Base-by-base conservation (phyloP, 2,113 vertebrate species). In the Oenanthe oenanthe region DNA sequence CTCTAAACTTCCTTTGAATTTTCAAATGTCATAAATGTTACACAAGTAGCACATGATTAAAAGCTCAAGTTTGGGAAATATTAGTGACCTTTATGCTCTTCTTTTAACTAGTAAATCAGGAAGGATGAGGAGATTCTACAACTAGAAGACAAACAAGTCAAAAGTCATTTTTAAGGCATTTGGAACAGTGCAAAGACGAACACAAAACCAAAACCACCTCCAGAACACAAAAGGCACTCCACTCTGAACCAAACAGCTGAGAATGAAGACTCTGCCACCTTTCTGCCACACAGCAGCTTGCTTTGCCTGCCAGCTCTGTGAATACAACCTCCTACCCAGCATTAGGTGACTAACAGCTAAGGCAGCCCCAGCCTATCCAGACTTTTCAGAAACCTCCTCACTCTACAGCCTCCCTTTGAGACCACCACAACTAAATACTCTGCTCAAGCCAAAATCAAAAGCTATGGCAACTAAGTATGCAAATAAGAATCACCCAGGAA, bases 111-210 rank as follows among this genome's bases (percentile, higher is more conserved):
- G 26, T 4, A 34, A 85, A 76, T 5, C 10, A 74, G 43, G n/a
- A 61, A 84, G 34, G 17, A 84, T n/a, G 36, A 89, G 7, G 9
- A 32, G 18, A 85, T 78, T 36, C n/a, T 71, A 29, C 24, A 70
- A 31, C 5, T 28, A 29, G 16, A 72, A 87, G 36, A 57, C 38
- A 48, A 73, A 43, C n/a, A 62, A 13, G 16, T 70, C 29, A 45
- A 19, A 9, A 89, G 19, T 17, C 0, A 75, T 25, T 48, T 0
- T 0, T 12, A 32, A 42, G 13, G 22, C 24, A 74, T 71, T 38
- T n/a, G 4, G 5, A 66, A 68, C 51, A 78, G 6, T 9, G 10
- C 24, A 8, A 92, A 94, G 36, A n/a, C 2, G 2, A 85, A 93
- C 9, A 25, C 1, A 12, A 72, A 65, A 78, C 3, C 28, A 85